A percentile compares a stretch with the other conserved stretches of the same genome.
These are phyloP conservation scores for Orthochromis malagaraziensis DNA, from an alignment of 2,113 vertebrate species.

Conservation along the genomic window DNA sequence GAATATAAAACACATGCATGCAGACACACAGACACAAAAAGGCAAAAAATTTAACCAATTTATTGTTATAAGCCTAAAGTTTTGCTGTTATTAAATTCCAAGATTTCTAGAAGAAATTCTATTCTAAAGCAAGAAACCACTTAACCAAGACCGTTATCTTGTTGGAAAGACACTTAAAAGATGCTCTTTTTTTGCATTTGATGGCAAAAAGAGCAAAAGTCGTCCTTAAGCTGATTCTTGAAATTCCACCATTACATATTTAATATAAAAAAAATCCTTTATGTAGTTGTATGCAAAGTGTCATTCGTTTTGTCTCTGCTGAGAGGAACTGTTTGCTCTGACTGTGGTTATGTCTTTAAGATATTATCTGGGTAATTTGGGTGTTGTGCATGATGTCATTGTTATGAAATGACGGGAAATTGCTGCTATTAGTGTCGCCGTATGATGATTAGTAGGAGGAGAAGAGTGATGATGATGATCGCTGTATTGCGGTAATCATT, in stretches of 20 bases:
- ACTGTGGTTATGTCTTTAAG: constrained; percentile 35
- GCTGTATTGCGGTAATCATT: not conserved
- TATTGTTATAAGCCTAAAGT: not conserved
- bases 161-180: not conserved
- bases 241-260: not conserved
- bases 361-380: constrained; percentile 35
- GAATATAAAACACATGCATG: not conserved
- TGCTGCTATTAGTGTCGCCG: constrained; percentile 25
- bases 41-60: not conserved
- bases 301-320: not conserved
- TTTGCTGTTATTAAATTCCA: not conserved
- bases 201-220: not conserved
- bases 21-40: not conserved
- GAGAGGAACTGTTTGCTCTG: constrained; percentile 30
- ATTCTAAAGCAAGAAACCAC: not conserved
- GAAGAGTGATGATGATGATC: not conserved
- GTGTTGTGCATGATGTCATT: constrained; percentile 37
- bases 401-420: constrained; percentile 51
- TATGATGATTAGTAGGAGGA: constrained; percentile 10
- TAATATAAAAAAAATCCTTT: not conserved
- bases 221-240: fast-evolving
- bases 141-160: not conserved
- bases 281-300: not conserved
- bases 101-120: not conserved
- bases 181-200: not conserved